Base-by-base conservation (phyloP, 2,888 invertebrate species). In the Calliopum simillimum region DNA sequence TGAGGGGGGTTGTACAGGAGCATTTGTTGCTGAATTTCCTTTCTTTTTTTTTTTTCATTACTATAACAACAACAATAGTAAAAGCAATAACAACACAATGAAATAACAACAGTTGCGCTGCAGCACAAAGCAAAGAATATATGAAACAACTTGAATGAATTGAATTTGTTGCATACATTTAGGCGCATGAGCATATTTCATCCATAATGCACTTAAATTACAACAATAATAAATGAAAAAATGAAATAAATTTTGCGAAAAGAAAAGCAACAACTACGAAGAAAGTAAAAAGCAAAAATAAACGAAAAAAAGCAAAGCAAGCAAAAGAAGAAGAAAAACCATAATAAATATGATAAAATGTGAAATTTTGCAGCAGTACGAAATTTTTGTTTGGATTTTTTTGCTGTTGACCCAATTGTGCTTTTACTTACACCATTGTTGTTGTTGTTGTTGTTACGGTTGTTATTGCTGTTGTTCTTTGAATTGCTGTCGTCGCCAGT, bases 361-460 rank as follows among this genome's bases (percentile, higher is more conserved):
- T 73, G 71, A 46, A 70, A 56, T 70, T 72, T 72, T 70, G 61
- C 70, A 73, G 66, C 49, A 70, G 61, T 65, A 33, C 21, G 44
- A 51, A 73, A 73, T 61, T 68, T 70, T 33, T 6, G 8, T 33
- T 25, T 25, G 3, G 25, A 25, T 25, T 33, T 8, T 33, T 33
- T 0, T 33, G 5, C 8, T 70, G 68, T 73, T 73, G 68, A 66
- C 70, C 72, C 65, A 73, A 66, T 64, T 69, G 63, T 43, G 64
- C 47, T 49, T 56, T 69, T 64, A 64, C n/a, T n/a, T n/a, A n/a
- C n/a, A n/a, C 63, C 69, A 43, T 51, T 62, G 67, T 58, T 68
- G 72, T 55, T 65, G 49, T n/a, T 63, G 43, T 41, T 16, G 61
- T 47, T 59, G 49, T 44, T 53, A 63, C 51, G 25, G 61, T 25